A percentile compares a stretch with the other conserved stretches of the same genome.
These are phyloP conservation scores for Microplitis manilae DNA, from an alignment of 2,888 invertebrate species.

Conservation along the genomic window DNA sequence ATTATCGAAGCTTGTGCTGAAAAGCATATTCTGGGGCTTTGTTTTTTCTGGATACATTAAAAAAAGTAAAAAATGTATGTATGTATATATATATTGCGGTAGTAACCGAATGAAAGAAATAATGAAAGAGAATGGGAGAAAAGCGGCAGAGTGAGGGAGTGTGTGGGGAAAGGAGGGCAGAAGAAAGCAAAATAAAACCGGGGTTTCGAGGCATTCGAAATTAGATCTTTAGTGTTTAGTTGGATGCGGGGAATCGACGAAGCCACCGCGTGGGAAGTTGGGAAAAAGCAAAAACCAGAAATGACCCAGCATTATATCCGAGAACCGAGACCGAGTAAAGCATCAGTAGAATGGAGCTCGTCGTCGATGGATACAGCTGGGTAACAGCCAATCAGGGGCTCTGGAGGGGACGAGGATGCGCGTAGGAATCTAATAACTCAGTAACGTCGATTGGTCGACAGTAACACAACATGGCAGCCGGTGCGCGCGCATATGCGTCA, in stretches of 20 bases:
- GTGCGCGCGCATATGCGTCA: conserved; percentile 54
- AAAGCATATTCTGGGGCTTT: neutral
- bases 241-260: conserved; percentile 23
- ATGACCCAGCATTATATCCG: conserved; percentile 38
- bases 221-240: conserved; percentile 46
- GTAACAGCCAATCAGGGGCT: conserved; percentile 24
- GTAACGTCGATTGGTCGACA: conserved; percentile 47
- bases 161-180: conserved; percentile 16
- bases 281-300: conserved; percentile 47
- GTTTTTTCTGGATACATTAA: neutral
- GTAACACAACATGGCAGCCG: conserved; percentile 52
- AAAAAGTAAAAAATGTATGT: neutral
- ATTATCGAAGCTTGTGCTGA: neutral
- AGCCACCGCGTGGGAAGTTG: conserved; percentile 48
- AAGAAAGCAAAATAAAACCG: conserved; percentile 33
- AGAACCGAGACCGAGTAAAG: neutral
- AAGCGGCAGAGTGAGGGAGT: too few relatives aligned
- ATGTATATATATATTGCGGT: neutral
- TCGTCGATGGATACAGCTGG: neutral
- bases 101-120: neutral
- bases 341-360: neutral
- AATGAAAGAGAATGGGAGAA: conserved; percentile 24
- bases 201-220: conserved; percentile 47
- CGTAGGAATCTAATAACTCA: conserved; percentile 43
- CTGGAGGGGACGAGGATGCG: conserved; percentile 48